phyloP scores from a whole-genome alignment of 2,888 invertebrate species.

The Caenorhabditis sulstoni region DNA sequence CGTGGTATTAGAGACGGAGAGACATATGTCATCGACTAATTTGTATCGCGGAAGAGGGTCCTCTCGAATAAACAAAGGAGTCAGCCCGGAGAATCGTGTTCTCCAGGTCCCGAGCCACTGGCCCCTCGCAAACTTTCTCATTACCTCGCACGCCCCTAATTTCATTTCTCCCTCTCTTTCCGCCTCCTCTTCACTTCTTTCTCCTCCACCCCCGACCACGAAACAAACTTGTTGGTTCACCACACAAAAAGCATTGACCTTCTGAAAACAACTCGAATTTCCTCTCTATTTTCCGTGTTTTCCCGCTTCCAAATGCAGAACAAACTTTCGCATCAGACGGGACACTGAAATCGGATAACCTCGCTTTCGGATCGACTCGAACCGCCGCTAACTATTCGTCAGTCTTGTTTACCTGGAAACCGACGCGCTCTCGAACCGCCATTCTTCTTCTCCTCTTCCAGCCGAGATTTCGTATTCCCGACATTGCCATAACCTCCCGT shows the following conservation, averaged over 20 bases:
- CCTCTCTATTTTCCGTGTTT: not conserved
- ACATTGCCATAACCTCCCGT: no score
- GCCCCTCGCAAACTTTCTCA: conserved; percentile 31
- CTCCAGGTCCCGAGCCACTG: not conserved
- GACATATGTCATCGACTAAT: not conserved
- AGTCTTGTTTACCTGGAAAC: not conserved
- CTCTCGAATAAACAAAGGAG: conserved; percentile 4
- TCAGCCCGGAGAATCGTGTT: no score
- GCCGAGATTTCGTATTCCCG: not conserved
- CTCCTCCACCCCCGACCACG: conserved; percentile 10
- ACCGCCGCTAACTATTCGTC: no score
- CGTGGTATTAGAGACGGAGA: not conserved
- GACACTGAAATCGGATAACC: not conserved
- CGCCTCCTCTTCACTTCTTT: not conserved
- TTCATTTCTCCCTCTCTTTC: conserved; percentile 16
- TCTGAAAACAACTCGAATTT: conserved; percentile 3
- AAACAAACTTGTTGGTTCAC: conserved; percentile 8
- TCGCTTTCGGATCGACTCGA: not conserved
- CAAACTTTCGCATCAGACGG: not conserved
- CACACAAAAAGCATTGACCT: not conserved
- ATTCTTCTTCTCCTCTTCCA: not conserved
- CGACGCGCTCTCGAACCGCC: not conserved
- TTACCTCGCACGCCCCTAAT: conserved; percentile 41
- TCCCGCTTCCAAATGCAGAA: not conserved
- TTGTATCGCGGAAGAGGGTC: not conserved